A percentile compares a stretch with the other conserved stretches of the same genome.
phyloP scores from a whole-genome alignment of 2,797 vertebrate species.

The Bothrops alternatus region DNA sequence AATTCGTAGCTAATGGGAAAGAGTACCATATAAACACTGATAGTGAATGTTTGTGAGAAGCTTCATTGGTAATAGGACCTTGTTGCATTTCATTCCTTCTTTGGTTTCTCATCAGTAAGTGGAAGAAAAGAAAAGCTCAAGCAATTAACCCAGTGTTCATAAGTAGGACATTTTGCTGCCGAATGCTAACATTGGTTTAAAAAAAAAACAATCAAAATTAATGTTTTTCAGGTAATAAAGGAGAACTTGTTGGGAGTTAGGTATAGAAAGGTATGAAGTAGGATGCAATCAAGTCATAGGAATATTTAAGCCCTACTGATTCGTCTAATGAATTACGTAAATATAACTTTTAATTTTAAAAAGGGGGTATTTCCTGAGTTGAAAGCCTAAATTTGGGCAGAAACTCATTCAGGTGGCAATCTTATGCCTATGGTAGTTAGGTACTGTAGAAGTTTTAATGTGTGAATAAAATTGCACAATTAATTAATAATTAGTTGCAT shows the following conservation, averaged over 20 bases:
- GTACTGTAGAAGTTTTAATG: background rate
- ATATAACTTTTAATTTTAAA: background rate
- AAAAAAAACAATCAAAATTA: background rate
- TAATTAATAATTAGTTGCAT: background rate
- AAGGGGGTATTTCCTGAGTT: background rate
- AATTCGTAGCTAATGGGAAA: background rate
- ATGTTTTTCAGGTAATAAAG: background rate
- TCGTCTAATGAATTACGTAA: background rate
- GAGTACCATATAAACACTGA: background rate
- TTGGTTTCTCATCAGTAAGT: background rate
- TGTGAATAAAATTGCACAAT: background rate
- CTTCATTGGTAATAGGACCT: background rate
- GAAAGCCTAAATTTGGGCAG: conserved; percentile 2
- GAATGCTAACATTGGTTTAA: background rate
- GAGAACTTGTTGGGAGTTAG: background rate
- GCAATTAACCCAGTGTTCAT: background rate
- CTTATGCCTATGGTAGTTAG: background rate
- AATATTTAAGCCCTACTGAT: background rate
- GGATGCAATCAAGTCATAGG: background rate
- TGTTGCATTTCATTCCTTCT: background rate
- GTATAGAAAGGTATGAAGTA: background rate
- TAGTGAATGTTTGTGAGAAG: background rate
- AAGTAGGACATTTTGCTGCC: background rate
- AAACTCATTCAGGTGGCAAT: background rate
- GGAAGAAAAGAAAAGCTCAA: background rate